phyloP scores from a whole-genome alignment of 1,140 invertebrate species.

The Eriosoma lanigerum region DNA sequence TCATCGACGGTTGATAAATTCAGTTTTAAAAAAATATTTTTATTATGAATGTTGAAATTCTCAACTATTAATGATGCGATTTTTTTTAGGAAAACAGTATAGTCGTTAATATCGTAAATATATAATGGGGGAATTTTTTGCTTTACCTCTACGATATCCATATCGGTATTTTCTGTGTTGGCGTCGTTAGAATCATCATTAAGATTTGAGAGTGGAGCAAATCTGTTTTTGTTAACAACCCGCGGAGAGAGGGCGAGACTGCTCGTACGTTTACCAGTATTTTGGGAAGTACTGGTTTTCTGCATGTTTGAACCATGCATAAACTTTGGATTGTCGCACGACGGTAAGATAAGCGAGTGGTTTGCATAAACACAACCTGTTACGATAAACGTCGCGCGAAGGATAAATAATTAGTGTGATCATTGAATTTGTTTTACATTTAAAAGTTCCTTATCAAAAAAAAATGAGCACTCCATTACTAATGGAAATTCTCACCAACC shows the following conservation, averaged over 20 bases:
- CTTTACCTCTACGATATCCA: background rate
- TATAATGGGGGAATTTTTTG: background rate
- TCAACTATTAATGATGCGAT: too few relatives aligned
- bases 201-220: background rate
- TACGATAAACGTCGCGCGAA: background rate
- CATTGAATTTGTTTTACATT: too few relatives aligned
- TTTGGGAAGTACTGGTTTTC: background rate
- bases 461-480: too few relatives aligned
- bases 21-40: background rate
- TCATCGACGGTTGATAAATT: background rate
- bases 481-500: too few relatives aligned
- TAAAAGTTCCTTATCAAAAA: too few relatives aligned
- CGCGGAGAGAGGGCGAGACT: too few relatives aligned
- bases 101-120: too few relatives aligned
- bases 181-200: background rate
- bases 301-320: background rate
- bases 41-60: too few relatives aligned
- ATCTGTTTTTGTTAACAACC: background rate
- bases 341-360: background rate
- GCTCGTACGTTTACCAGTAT: too few relatives aligned
- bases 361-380: background rate
- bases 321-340: background rate
- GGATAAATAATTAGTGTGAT: too few relatives aligned
- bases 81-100: too few relatives aligned
- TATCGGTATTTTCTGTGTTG: background rate